Evolutionary conservation across 1,140 invertebrate species (phyloP).

Genomic region (Micrasema longulum): DNA sequence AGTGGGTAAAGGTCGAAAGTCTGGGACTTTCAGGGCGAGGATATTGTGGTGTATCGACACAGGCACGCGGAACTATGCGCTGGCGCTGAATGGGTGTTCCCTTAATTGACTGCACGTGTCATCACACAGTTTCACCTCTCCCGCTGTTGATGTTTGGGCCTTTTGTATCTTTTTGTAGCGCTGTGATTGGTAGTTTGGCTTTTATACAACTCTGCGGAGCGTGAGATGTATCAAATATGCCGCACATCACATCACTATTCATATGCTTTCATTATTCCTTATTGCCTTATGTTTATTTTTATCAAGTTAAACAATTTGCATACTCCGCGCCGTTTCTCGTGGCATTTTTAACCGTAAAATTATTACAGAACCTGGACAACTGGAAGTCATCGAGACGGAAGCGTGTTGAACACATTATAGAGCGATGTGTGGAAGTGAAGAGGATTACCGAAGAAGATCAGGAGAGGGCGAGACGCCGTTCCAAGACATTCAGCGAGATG

Average conservation of each 20-base stretch:
- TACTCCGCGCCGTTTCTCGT: not conserved
- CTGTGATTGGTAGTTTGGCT: constrained; percentile 20
- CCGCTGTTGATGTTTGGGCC: constrained; percentile 13
- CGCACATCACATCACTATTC: constrained; percentile 3
- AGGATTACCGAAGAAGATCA: constrained; percentile 85
- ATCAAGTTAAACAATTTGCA: constrained; percentile 7
- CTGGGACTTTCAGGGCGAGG: not conserved
- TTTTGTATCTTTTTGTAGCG: constrained; percentile 24
- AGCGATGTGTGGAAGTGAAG: constrained; percentile 89
- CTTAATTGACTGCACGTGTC: constrained; percentile 1
- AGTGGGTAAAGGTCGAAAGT: constrained; percentile 5
- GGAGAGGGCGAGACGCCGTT: constrained; percentile 77
- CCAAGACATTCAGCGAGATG: constrained; percentile 95
- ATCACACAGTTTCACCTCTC: constrained; percentile 15
- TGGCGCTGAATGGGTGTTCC: constrained; percentile 31
- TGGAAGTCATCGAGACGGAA: constrained; percentile 93
- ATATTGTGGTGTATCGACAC: not conserved
- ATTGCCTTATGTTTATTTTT: not conserved
- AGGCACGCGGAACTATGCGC: constrained; percentile 24
- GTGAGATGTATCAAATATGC: not conserved
- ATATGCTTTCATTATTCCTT: not conserved
- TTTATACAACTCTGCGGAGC: not conserved
- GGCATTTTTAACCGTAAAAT: constrained; percentile 30
- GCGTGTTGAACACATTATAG: constrained; percentile 89
- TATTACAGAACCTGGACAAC: constrained; percentile 87